Conservation (phyloP, 2,888 invertebrate species). For the Drosophila stalkeri region DNA sequence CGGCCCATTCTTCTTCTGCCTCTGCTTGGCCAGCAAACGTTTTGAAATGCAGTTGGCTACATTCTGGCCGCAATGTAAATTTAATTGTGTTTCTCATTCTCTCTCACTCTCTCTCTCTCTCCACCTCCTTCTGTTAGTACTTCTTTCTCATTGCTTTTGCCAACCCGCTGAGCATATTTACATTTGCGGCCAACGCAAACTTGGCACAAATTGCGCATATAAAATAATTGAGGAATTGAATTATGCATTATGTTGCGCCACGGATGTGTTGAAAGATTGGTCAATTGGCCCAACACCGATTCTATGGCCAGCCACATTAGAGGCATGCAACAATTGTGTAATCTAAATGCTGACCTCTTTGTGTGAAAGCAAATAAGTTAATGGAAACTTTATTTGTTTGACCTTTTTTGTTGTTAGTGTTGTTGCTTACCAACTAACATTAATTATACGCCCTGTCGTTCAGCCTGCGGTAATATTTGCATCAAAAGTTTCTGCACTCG, state of each 20-base stretch:
- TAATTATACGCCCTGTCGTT: constrained; percentile 48
- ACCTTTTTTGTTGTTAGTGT: not conserved
- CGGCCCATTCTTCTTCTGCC: constrained; percentile 51
- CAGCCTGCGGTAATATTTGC: not conserved
- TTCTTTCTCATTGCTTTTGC: constrained; percentile 10
- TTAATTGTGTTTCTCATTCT: constrained; percentile 56
- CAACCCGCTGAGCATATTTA: constrained; percentile 38
- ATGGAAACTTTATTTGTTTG: not conserved
- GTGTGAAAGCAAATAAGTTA: not conserved
- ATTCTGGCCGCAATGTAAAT: constrained; percentile 48
- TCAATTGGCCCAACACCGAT: constrained; percentile 6
- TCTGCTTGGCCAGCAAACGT: constrained; percentile 34
- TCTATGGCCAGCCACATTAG: not conserved
- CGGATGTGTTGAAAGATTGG: constrained; percentile 20
- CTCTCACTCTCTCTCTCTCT: not conserved
- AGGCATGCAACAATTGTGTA: not conserved
- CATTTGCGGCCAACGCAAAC: constrained; percentile 33
- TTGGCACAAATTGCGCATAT: constrained; percentile 41
- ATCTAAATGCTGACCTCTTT: constrained; percentile 1
- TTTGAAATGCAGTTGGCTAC: constrained; percentile 54
- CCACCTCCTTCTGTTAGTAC: not conserved
- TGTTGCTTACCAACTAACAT: constrained; percentile 16
- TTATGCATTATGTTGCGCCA: constrained; percentile 41
- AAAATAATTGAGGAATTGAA: constrained; percentile 50
- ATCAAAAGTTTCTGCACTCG: constrained; percentile 9